Conservation (phyloP, 2,113 vertebrate species). For the Lagopus muta region DNA sequence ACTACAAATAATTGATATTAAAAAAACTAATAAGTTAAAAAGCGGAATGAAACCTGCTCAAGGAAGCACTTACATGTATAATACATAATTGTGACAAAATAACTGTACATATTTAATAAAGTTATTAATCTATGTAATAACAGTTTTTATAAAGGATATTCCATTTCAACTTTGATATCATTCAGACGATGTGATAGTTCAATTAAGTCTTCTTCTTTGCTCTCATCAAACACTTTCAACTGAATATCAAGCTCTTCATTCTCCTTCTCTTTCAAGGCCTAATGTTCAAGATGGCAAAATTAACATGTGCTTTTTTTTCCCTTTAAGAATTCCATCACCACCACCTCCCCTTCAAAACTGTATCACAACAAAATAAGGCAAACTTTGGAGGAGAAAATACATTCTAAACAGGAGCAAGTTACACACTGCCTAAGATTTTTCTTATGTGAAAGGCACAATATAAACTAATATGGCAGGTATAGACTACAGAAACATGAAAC, state of each 20-base stretch:
- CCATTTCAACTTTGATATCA: slow-evolving; percentile 97
- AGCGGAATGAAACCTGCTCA: background rate
- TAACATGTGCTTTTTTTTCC: background rate
- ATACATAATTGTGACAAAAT: background rate
- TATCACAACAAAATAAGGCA: background rate
- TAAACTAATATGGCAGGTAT: background rate
- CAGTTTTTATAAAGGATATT: slow-evolving; percentile 93
- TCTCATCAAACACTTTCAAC: slow-evolving; percentile 97
- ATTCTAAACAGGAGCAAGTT: background rate
- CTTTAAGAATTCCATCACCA: background rate
- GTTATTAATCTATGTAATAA: background rate
- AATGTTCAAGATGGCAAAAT: slow-evolving; percentile 20
- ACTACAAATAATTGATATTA: background rate
- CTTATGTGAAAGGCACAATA: background rate
- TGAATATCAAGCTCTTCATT: slow-evolving; percentile 99
- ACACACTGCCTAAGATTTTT: background rate
- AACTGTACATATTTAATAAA: background rate
- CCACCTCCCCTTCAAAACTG: background rate
- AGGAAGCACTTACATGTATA: background rate
- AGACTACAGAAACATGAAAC: background rate
- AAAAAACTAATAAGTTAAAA: background rate
- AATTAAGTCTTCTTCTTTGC: slow-evolving; percentile 95
- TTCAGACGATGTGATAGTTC: slow-evolving; percentile 95
- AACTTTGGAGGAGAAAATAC: background rate
- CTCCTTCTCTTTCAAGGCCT: slow-evolving; percentile 93